Conservation (phyloP, 2,888 invertebrate genomes). For the Oscheius onirici region DNA sequence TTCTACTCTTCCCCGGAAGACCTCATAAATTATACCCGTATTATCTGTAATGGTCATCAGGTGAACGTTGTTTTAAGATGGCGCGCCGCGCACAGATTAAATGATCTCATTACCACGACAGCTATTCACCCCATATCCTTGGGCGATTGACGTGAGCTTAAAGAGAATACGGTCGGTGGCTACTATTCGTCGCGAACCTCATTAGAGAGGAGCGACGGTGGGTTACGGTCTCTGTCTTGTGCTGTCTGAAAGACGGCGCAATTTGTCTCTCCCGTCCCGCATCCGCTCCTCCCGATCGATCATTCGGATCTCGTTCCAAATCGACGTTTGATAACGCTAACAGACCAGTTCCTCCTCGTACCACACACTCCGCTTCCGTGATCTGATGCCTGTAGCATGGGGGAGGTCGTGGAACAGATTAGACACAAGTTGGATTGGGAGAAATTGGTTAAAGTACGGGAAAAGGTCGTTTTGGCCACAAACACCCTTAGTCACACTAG, state of each 20-base stretch:
- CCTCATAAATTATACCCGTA: slow-evolving; percentile 21
- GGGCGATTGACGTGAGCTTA: background rate
- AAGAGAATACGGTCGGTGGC: slow-evolving; percentile 4
- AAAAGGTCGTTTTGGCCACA: background rate
- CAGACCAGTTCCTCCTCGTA: slow-evolving; percentile 31
- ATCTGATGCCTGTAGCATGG: background rate
- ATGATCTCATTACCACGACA: background rate
- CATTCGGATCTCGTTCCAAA: slow-evolving; percentile 34
- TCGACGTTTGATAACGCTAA: slow-evolving; percentile 34
- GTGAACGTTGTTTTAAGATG: slow-evolving; percentile 24
- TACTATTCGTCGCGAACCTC: slow-evolving; percentile 25
- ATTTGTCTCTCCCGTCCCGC: slow-evolving; percentile 29
- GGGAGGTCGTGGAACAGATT: background rate
- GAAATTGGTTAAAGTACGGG: background rate
- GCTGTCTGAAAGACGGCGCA: slow-evolving; percentile 22
- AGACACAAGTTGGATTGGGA: background rate
- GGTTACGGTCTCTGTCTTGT: slow-evolving; percentile 19
- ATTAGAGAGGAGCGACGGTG: slow-evolving; percentile 18
- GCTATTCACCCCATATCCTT: background rate
- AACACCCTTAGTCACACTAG: too few species aligned
- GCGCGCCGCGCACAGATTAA: background rate
- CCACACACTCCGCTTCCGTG: slow-evolving; percentile 29
- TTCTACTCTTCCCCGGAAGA: background rate
- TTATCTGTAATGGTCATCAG: slow-evolving; percentile 22
- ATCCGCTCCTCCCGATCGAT: slow-evolving; percentile 33